Base-by-base conservation (phyloP, 2,888 invertebrate species). In the Ormyrus thymus region DNA sequence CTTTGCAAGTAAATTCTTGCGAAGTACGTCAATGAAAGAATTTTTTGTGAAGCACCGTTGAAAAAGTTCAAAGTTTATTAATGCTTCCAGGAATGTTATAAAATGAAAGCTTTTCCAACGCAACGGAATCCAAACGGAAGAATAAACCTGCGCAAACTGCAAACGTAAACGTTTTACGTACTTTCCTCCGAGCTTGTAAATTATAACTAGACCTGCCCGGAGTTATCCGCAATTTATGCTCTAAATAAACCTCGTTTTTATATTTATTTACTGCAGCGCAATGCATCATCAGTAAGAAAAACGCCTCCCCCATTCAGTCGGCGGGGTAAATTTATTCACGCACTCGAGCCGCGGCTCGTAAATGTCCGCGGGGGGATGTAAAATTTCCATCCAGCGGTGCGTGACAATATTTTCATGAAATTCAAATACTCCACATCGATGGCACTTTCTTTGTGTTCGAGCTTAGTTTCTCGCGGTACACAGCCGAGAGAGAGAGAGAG, bases 391-490 rank as follows among this genome's bases (percentile, higher is more conserved):
- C 48, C n/a, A 8, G 7, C 1, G 46, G 62, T 64, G 69, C 64
- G 64, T 64, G 70, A 62, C 62, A 64, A 58, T 70, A 76, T 70
- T 76, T 70, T 62, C 55, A 69, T 76, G 62, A 76, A 76, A 70
- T 70, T 70, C 62, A 56, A 76, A 64, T 64, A 64, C 56, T 76
- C 53, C 15, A 61, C 48, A 55, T 69, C 76, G 59, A 76, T 71
- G 50, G 64, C 53, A 76, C 48, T 76, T 76, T 56, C 45, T 64
- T 70, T 56, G 8, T 43, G 50, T 56, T 55, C 15, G 11, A 29
- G 29, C 64, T 61, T 53, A n/a, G 15, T 56, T 51, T 9, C 1
- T 29, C 53, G 6, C 15, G 53, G 6, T 55, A 55, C 29, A 55
- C n/a, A 62, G 56, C 29, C 29, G 29, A 29, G 29, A 29, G 29